Base-by-base conservation (phyloP, 2,797 vertebrate species). In the Onychomys torridus region DNA sequence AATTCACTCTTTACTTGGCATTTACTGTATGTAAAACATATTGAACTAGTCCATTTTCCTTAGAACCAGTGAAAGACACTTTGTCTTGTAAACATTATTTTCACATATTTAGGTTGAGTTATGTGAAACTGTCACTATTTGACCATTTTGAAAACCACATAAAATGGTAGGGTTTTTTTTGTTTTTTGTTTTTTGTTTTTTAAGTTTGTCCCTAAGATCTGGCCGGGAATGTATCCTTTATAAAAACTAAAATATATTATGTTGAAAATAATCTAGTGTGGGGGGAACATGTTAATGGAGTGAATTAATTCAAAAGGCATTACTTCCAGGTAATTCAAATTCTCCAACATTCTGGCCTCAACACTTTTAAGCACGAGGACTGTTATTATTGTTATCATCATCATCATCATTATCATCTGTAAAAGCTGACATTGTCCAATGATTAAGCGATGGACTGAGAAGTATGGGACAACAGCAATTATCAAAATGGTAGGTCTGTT, bases 51-150 rank as follows among this genome's bases (percentile, higher is more conserved):
- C 21, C 32, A 57, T 90, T 88, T 73, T 57, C 29, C 40, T 14
- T 55, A 34, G 32, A 90, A 52, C 46, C 32, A 67, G 37, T 34
- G 73, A 88, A 84, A 95, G 55, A 46, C 61, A 69, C 2, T 73
- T 93, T 46, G 77, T 17, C 17, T 93, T 81, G 37, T 59, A 55
- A 92, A 96, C 89, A 46, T n/a, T 59, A 81, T 94, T 92, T 93
- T 84, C 46, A 87, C 34, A 37, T 43, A 93, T 89, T 96, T 75
- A 67, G 25, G 34, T 32, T 67, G 83, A 92, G 77, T 21, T 49
- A 16, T 55, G 86, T 71, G 25, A 84, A 76, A 94, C 3, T 40
- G 57, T 81, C 12, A 32, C 65, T 76, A 57, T 67, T 79, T 29
- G 17, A 86, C 78, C 63, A 95, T n/a, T 94, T 73, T 77, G 23